Percentiles rank a stretch among this genome's conserved stretches.
Evolutionary conservation across 2,113 vertebrate species (phyloP).

Genomic region (Marmota monax): DNA sequence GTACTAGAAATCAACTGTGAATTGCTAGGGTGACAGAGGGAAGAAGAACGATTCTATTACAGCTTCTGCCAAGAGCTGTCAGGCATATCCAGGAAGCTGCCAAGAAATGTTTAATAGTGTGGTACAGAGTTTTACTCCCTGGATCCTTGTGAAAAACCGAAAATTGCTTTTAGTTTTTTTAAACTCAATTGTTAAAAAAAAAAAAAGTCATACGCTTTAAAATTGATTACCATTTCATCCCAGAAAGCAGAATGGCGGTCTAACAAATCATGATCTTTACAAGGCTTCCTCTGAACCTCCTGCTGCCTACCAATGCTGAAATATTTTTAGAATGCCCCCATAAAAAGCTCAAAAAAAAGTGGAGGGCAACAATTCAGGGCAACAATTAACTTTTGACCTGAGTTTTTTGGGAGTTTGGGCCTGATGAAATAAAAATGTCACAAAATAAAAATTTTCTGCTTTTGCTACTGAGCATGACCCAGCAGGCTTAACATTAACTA

Average conservation of each 20-base stretch:
- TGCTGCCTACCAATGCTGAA: background rate
- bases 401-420: conserved; percentile 3
- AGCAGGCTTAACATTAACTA: background rate
- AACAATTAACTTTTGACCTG: background rate
- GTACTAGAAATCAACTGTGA: conserved; percentile 35
- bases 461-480: background rate
- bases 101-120: conserved; percentile 64
- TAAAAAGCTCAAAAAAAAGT: conserved; percentile 1
- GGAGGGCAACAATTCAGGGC: background rate
- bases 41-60: background rate
- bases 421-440: background rate
- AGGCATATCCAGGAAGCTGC: conserved; percentile 18
- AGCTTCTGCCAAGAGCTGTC: conserved; percentile 57
- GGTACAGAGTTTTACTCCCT: conserved; percentile 28
- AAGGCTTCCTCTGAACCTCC: background rate
- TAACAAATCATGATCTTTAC: background rate
- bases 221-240: conserved; percentile 46
- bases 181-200: background rate
- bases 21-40: conserved; percentile 17
- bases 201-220: conserved; percentile 51
- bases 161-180: conserved; percentile 58
- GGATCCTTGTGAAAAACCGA: conserved; percentile 4
- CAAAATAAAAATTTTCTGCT: background rate
- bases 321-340: background rate
- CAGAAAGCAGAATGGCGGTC: background rate